These are phyloP conservation scores for Echeneis naucrates DNA, from an alignment of 2,797 vertebrate species.

Conservation along the genomic window DNA sequence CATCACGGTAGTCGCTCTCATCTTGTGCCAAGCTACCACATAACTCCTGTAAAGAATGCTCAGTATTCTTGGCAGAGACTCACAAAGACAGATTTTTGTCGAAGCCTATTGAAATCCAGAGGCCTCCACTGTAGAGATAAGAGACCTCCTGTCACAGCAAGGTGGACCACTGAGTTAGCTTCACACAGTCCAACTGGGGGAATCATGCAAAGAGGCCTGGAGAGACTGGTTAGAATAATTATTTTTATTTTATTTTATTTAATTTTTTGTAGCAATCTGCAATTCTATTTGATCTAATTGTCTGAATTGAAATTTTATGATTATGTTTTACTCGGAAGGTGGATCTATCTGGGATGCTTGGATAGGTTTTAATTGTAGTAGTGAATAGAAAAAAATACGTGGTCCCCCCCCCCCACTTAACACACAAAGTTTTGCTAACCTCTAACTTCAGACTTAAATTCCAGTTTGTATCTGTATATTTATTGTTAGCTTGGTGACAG, in stretches of 20 bases:
- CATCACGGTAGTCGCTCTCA: conserved; percentile 46
- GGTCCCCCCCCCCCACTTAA: too few relatives aligned
- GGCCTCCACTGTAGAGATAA: conserved; percentile 50
- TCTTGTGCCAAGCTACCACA: conserved; percentile 57
- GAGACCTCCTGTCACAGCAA: conserved; percentile 59
- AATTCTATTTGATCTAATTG: conserved; percentile 47
- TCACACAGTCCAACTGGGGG: conserved; percentile 45
- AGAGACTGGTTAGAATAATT: conserved; percentile 35
- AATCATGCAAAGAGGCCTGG: conserved; percentile 59
- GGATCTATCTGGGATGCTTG: conserved; percentile 1
- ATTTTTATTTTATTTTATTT: too few relatives aligned
- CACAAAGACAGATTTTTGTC: conserved; percentile 54
- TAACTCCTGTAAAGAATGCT: conserved; percentile 37
- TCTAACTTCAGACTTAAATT: too few relatives aligned
- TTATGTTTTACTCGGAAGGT: conserved; percentile 19
- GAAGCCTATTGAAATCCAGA: conserved; percentile 51
- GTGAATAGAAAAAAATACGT: too few relatives aligned
- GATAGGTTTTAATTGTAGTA: neutral
- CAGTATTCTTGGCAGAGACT: conserved; percentile 52
- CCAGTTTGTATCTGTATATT: too few relatives aligned
- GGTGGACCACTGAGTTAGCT: conserved; percentile 39
- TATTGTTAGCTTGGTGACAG: too few relatives aligned
- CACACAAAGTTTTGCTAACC: too few relatives aligned
- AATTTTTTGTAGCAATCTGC: conserved; percentile 20
- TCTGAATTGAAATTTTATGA: conserved; percentile 15